phyloP scores from a whole-genome alignment of 2,797 vertebrate genomes.

The Salarias fasciatus region DNA sequence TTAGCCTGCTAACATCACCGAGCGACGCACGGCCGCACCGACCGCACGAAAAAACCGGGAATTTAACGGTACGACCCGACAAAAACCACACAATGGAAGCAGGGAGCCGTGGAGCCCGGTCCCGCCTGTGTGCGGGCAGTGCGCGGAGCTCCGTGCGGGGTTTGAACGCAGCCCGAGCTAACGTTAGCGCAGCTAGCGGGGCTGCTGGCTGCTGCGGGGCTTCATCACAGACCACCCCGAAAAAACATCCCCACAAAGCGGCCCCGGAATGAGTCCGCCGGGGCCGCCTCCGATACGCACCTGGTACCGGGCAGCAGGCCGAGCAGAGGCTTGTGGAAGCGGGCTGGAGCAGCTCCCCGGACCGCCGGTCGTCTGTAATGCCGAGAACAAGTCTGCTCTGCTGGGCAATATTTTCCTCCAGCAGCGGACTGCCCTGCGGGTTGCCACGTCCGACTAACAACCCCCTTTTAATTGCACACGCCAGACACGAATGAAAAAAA shows the following conservation, averaged over 20 bases:
- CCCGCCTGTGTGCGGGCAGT: no score
- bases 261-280: no score
- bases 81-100: no score
- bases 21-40: slow-evolving; percentile 6
- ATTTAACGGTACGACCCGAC: no score
- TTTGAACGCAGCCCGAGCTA: slow-evolving; percentile 9
- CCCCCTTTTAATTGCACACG: slow-evolving; percentile 20
- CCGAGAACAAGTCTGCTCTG: slow-evolving; percentile 43
- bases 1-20: slow-evolving; percentile 58
- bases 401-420: slow-evolving; percentile 63
- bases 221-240: no score
- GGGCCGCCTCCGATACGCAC: slow-evolving; percentile 50
- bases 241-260: no score
- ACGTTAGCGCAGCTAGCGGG: slow-evolving; percentile 47
- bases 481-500: background rate
- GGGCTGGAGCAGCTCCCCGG: background rate
- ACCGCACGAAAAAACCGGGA: no score
- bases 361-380: slow-evolving; percentile 54
- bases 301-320: slow-evolving; percentile 38
- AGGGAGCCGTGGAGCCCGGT: no score
- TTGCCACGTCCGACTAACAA: slow-evolving; percentile 64
- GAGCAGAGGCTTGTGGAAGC: slow-evolving; percentile 44
- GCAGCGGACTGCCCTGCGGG: slow-evolving; percentile 27
- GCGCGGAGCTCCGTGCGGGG: no score
- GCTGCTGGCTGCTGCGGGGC: slow-evolving; percentile 1